Evolutionary conservation across 2,797 vertebrate genomes (phyloP).

Genomic region (Lepilemur septentrionalis): DNA sequence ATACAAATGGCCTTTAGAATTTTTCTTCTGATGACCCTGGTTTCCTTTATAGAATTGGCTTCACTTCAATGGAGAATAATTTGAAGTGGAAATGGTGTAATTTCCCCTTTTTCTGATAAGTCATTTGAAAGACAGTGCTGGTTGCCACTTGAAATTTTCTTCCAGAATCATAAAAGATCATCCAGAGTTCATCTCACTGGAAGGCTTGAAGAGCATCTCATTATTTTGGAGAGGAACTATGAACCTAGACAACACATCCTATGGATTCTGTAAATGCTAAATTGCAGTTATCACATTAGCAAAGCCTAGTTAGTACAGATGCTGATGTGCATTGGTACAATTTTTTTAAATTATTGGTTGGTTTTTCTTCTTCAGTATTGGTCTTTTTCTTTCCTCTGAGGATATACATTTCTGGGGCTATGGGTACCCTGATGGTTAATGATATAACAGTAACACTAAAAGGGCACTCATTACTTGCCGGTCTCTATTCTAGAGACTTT

Average conservation of each 20-base stretch:
- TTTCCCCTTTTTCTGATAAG: not conserved
- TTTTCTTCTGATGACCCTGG: not conserved
- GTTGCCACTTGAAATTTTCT: slow-evolving; percentile 28
- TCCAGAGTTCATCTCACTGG: not conserved
- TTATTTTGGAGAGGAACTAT: not conserved
- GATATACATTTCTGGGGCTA: not conserved
- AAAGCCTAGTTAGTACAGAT: not conserved
- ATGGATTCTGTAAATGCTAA: not conserved
- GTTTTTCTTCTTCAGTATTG: not conserved
- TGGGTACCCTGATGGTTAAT: not conserved
- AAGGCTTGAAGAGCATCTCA: not conserved
- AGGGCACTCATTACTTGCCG: not conserved
- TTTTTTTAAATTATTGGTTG: not conserved
- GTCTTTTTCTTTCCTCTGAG: not conserved
- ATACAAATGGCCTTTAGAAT: not conserved
- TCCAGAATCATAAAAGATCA: not conserved
- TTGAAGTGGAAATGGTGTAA: slow-evolving; percentile 18
- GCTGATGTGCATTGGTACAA: not conserved
- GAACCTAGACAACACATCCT: not conserved
- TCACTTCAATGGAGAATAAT: slow-evolving; percentile 10
- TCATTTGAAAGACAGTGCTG: slow-evolving; percentile 13
- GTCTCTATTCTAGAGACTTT: not conserved
- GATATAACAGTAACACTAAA: not conserved
- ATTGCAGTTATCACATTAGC: not conserved
- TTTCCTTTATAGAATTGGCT: not conserved